These are phyloP conservation scores for Oscheius sp. DNA, from an alignment of 2,888 invertebrate genomes.

Conservation along the genomic window DNA sequence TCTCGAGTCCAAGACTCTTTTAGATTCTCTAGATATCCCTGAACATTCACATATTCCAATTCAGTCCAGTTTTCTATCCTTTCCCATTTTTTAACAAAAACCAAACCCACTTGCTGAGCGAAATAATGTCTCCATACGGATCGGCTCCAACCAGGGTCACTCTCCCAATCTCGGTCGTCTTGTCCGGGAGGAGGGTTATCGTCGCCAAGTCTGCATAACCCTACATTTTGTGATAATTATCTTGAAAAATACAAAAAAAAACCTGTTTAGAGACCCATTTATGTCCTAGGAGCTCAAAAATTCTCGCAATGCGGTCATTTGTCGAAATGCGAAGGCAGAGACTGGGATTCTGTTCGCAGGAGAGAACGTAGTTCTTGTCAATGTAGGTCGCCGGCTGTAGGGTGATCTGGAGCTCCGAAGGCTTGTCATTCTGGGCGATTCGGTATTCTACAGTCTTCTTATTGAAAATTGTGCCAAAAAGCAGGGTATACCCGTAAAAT, in stretches of 20 bases:
- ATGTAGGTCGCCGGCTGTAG: constrained; percentile 51
- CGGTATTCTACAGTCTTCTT: constrained; percentile 44
- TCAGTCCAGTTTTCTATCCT: too few species aligned
- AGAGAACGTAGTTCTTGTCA: constrained; percentile 51
- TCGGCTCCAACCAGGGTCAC: not conserved
- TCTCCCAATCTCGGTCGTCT: constrained; percentile 13
- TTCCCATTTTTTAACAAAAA: not conserved
- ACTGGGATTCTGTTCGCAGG: constrained; percentile 58
- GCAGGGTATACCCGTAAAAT: constrained; percentile 50
- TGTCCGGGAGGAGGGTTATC: not conserved
- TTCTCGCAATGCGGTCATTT: constrained; percentile 59
- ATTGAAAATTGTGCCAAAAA: constrained; percentile 15
- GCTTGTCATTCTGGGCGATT: constrained; percentile 44
- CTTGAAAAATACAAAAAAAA: too few species aligned
- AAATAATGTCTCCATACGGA: constrained; percentile 4
- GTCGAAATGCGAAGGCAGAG: constrained; percentile 53
- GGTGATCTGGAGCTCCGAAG: constrained; percentile 46
- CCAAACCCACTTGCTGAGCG: constrained; percentile 17
- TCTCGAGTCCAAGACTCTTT: too few species aligned
- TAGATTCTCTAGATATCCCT: too few species aligned
- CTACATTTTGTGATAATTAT: not conserved
- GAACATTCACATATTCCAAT: too few species aligned
- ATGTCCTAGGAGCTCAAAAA: constrained; percentile 53
- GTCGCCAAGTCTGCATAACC: not conserved
- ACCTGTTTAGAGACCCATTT: constrained; percentile 49